These are phyloP conservation scores for Dendrocincla fuliginosa DNA, from an alignment of 2,797 vertebrate genomes.

Conservation along the genomic window DNA sequence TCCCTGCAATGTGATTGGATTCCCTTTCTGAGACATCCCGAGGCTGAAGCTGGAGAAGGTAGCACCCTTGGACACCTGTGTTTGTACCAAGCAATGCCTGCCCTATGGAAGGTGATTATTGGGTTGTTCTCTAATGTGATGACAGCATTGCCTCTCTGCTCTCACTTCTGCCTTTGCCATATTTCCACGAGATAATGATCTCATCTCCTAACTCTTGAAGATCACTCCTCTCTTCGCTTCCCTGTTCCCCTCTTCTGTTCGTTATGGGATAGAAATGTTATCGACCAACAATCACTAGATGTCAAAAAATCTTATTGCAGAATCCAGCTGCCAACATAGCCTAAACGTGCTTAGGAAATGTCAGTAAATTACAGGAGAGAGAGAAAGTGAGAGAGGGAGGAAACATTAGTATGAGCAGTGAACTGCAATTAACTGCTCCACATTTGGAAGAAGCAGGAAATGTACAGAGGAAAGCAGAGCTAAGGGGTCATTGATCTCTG, in stretches of 20 bases:
- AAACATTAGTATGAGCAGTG: conserved; percentile 51
- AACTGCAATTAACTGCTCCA: conserved; percentile 49
- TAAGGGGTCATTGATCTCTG: conserved; percentile 53
- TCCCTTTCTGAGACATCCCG: background rate
- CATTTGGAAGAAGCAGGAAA: conserved; percentile 59
- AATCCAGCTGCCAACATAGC: conserved; percentile 53
- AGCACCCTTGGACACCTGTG: background rate
- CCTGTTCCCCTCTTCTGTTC: conserved; percentile 5
- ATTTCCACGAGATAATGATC: conserved; percentile 61
- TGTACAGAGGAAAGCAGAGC: conserved; percentile 9
- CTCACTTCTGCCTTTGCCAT: conserved; percentile 7
- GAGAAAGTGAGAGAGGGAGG: conserved; percentile 7
- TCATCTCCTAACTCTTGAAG: conserved; percentile 48
- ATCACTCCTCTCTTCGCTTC: background rate
- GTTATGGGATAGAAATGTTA: conserved; percentile 59
- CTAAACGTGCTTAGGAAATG: conserved; percentile 53
- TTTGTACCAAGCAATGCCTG: background rate
- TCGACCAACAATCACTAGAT: conserved; percentile 50
- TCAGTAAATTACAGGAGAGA: conserved; percentile 47
- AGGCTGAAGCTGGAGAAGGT: background rate
- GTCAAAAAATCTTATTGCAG: conserved; percentile 51
- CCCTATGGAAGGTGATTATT: background rate
- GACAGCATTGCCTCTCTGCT: background rate
- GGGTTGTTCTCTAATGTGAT: conserved; percentile 12
- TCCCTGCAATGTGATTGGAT: background rate